Conservation (phyloP, 2,797 vertebrate species). For the Lagorchestes hirsutus region DNA sequence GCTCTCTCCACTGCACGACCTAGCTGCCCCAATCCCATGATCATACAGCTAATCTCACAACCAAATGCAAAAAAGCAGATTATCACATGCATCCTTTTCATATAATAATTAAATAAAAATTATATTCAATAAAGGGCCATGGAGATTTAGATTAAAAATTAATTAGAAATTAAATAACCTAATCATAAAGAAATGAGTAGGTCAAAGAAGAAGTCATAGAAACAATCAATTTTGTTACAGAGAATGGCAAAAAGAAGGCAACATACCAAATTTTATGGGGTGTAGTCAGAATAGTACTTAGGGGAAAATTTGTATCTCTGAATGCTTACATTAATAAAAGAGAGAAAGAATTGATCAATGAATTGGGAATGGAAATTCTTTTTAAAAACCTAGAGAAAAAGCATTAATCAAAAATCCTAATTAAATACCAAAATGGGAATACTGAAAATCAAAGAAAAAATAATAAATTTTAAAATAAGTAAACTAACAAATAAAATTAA, state of each 20-base stretch:
- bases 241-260: neutral
- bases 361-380: neutral
- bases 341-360: neutral
- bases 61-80: too few relatives aligned
- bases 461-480: neutral
- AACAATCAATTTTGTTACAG: neutral
- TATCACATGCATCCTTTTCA: too few relatives aligned
- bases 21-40: too few relatives aligned
- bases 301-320: neutral
- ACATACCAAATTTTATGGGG: neutral
- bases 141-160: too few relatives aligned
- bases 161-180: too few relatives aligned
- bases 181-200: too few relatives aligned
- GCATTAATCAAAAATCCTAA: neutral
- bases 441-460: neutral
- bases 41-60: too few relatives aligned
- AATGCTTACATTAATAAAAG: neutral
- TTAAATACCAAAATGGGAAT: neutral
- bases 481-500: neutral
- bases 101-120: too few relatives aligned
- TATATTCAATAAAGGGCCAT: too few relatives aligned
- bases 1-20: too few relatives aligned
- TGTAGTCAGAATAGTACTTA: too few relatives aligned
- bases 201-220: too few relatives aligned
- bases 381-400: neutral